Evolutionary conservation across 2,797 vertebrate genomes (phyloP).

Genomic region (Mormyrops boulengeri): DNA sequence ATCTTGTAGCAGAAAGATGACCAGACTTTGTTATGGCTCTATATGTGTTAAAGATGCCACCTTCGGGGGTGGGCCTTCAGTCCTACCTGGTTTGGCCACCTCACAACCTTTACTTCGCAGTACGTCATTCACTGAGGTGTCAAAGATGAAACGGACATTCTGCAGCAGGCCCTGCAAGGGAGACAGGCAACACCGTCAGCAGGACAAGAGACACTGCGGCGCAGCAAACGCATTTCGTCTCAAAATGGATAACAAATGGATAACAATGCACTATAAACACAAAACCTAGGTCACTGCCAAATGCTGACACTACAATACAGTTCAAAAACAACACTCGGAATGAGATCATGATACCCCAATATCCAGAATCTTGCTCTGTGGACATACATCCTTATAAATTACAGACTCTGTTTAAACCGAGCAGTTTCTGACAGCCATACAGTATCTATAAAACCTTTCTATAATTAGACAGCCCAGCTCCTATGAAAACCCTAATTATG

Average conservation of each 20-base stretch:
- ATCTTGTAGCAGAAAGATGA: background rate
- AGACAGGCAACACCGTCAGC: background rate
- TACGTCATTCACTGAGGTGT: slow-evolving; percentile 76
- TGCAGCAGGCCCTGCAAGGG: slow-evolving; percentile 82
- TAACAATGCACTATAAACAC: background rate
- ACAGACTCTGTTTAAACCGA: slow-evolving; percentile 27
- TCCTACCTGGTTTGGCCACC: slow-evolving; percentile 73
- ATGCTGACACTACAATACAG: background rate
- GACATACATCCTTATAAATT: slow-evolving; percentile 28
- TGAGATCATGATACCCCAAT: background rate
- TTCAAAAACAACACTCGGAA: background rate
- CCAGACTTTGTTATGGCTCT: background rate
- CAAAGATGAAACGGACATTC: slow-evolving; percentile 81
- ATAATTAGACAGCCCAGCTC: slow-evolving; percentile 18
- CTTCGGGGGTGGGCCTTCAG: background rate
- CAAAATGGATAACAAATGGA: background rate
- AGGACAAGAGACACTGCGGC: background rate
- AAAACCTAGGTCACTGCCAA: background rate
- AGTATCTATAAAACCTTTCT: slow-evolving; percentile 16
- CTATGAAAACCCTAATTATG: slow-evolving; percentile 22
- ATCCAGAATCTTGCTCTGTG: background rate
- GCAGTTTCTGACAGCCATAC: background rate
- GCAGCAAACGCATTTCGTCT: background rate
- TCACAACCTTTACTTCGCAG: slow-evolving; percentile 81
- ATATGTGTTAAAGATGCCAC: background rate